Evolutionary conservation across 2,113 vertebrate genomes (phyloP).

Genomic region (Agelaius phoeniceus): DNA sequence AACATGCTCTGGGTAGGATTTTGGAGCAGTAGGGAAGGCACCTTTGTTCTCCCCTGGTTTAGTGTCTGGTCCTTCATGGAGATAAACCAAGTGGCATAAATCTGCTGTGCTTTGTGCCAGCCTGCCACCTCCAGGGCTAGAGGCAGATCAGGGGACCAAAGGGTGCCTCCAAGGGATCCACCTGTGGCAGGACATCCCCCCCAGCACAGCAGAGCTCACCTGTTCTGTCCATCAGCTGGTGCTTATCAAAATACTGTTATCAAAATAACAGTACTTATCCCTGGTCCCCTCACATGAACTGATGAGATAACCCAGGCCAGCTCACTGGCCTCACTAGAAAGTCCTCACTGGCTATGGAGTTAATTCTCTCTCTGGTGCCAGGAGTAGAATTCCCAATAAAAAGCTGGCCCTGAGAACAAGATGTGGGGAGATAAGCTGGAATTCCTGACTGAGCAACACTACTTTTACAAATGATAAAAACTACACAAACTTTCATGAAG

Average conservation of each 20-base stretch:
- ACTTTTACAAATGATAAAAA: background rate
- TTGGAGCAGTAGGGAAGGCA: background rate
- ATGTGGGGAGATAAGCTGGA: background rate
- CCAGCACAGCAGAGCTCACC: background rate
- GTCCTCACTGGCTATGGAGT: background rate
- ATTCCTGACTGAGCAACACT: background rate
- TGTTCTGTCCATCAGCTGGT: background rate
- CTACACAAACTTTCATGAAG: background rate
- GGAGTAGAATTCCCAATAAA: background rate
- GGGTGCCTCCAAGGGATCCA: accelerated
- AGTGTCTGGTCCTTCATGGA: background rate
- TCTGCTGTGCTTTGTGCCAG: background rate
- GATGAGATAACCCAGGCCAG: background rate
- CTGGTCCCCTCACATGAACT: too few species aligned
- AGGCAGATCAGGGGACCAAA: background rate
- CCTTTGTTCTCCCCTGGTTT: background rate
- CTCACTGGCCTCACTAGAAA: accelerated
- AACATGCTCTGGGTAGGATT: accelerated
- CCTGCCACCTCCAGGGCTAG: background rate
- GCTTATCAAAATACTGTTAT: too few species aligned
- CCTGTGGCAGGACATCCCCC: background rate
- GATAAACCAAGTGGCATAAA: background rate
- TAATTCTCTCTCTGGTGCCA: background rate
- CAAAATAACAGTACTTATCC: too few species aligned
- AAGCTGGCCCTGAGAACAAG: background rate